Evolutionary conservation across 92 coral and sea anemone genomes (phyloP).

Genomic region (Muricea muricata): DNA sequence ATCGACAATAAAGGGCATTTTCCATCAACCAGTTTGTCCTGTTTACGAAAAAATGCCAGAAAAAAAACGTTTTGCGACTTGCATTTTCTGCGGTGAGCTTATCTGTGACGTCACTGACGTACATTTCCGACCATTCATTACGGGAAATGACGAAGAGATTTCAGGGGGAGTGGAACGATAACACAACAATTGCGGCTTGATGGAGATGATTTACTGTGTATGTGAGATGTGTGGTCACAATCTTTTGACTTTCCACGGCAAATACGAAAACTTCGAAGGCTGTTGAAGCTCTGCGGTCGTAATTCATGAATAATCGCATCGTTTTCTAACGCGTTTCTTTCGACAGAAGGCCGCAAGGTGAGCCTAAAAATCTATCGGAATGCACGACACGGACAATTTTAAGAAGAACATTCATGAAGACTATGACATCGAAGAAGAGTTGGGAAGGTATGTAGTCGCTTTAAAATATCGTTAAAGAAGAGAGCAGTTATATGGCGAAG

Average conservation of each 20-base stretch:
- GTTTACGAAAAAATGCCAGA: too few relatives aligned
- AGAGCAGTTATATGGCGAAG: slow-evolving; percentile 10
- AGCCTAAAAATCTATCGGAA: slow-evolving; percentile 9
- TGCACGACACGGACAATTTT: slow-evolving; percentile 47
- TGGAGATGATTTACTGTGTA: neutral
- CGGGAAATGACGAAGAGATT: slow-evolving; percentile 43
- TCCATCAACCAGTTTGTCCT: too few relatives aligned
- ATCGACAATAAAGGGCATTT: too few relatives aligned
- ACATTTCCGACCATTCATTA: neutral
- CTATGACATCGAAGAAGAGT: slow-evolving; percentile 80
- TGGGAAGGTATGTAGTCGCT: slow-evolving; percentile 75
- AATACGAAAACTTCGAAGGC: slow-evolving; percentile 16
- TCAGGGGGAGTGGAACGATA: slow-evolving; percentile 43
- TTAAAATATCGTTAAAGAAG: slow-evolving; percentile 24
- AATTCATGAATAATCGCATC: neutral
- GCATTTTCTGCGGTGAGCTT: neutral
- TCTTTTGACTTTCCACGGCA: slow-evolving; percentile 20
- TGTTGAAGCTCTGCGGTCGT: neutral
- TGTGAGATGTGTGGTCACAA: slow-evolving; percentile 7
- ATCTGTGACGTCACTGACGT: neutral
- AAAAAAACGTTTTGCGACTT: too few relatives aligned
- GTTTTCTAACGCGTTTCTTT: neutral
- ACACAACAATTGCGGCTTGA: slow-evolving; percentile 25
- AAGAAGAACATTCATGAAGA: slow-evolving; percentile 70
- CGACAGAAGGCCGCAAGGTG: neutral